phyloP scores from a whole-genome alignment of 2,888 invertebrate species.

The Metallyticus violacea region DNA sequence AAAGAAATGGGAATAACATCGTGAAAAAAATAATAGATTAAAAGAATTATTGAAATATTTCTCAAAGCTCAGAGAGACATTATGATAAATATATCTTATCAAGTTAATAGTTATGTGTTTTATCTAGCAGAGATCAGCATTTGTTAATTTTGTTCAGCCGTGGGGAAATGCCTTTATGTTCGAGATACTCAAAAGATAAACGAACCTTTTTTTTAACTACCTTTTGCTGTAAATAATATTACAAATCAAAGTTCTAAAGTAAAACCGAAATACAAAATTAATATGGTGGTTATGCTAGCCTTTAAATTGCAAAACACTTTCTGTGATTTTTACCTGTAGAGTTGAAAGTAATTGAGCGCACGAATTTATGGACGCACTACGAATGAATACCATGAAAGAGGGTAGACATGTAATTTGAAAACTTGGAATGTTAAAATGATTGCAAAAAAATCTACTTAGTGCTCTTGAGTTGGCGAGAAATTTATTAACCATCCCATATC shows the following conservation, averaged over 20 bases:
- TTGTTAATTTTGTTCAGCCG: no score
- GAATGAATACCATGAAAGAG: neutral
- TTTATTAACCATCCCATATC: neutral
- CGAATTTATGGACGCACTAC: neutral
- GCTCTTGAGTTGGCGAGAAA: neutral
- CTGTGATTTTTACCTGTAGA: neutral
- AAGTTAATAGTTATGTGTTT: no score
- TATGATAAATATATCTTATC: no score
- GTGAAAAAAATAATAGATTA: no score
- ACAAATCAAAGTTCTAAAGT: neutral
- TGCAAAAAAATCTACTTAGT: neutral
- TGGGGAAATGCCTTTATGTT: no score
- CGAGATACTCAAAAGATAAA: no score
- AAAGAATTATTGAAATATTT: no score
- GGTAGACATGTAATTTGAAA: neutral
- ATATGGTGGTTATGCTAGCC: neutral
- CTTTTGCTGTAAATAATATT: neutral
- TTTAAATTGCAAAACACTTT: neutral
- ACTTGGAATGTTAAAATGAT: neutral
- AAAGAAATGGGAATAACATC: no score
- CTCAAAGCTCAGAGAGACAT: no score
- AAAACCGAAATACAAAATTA: neutral
- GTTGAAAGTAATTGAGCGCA: neutral
- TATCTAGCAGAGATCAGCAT: no score
- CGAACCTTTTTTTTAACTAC: no score